Evolutionary conservation across 2,888 invertebrate species (phyloP).

Genomic region (Ecdyonurus torrentis): DNA sequence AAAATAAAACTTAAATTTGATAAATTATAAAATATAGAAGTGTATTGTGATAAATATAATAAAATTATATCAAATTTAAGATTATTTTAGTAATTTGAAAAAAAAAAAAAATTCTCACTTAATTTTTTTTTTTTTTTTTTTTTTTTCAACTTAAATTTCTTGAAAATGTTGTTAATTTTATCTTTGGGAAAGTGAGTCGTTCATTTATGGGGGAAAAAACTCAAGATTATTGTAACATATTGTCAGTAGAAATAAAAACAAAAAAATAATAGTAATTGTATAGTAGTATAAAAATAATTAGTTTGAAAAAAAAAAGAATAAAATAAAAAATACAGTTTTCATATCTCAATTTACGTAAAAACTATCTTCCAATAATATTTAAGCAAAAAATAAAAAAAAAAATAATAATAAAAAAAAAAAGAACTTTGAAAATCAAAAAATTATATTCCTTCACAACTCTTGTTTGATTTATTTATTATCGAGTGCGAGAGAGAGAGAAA

Average conservation of each 20-base stretch:
- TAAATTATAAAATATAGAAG: neutral
- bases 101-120: slow-evolving; percentile 1
- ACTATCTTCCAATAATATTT: slow-evolving; percentile 1
- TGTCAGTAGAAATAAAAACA: neutral
- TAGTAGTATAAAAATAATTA: neutral
- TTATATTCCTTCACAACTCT: neutral
- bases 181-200: neutral
- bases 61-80: slow-evolving; percentile 4
- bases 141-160: slow-evolving; percentile 3
- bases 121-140: neutral
- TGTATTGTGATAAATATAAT: neutral
- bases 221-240: neutral
- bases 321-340: slow-evolving; percentile 3
- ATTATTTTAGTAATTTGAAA: slow-evolving; percentile 1
- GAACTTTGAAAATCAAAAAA: slow-evolving; percentile 2
- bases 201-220: neutral
- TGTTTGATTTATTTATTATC: neutral
- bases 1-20: neutral
- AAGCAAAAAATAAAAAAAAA: no score
- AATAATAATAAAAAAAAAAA: no score
- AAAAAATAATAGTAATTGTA: slow-evolving; percentile 2
- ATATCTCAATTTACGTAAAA: slow-evolving; percentile 2
- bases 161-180: neutral
- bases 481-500: neutral
- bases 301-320: neutral